phyloP scores from a whole-genome alignment of 2,888 invertebrate genomes.

The Nineta flava region DNA sequence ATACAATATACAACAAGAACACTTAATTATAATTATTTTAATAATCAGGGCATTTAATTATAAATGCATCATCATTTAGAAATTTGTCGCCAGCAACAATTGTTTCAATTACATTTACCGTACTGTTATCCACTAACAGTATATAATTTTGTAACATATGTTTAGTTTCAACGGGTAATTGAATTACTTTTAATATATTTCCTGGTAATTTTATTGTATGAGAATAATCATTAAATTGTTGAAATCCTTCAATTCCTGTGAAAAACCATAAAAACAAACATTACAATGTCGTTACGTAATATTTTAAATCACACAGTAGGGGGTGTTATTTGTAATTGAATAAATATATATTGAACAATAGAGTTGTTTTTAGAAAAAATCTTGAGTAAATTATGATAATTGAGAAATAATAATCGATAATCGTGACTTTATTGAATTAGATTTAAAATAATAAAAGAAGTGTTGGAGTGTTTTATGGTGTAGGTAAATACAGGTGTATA shows the following conservation, averaged over 20 bases:
- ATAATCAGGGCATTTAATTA: slow-evolving; percentile 4
- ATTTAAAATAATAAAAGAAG: too few species aligned
- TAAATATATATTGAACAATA: too few species aligned
- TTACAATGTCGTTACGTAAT: background rate
- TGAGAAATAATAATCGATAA: background rate
- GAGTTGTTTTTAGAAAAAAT: background rate
- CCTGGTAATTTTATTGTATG: slow-evolving; percentile 21
- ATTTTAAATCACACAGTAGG: too few species aligned
- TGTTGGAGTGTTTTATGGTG: background rate
- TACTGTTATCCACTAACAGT: slow-evolving; percentile 23
- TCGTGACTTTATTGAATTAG: background rate
- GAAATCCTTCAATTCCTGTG: slow-evolving; percentile 30
- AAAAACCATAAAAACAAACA: slow-evolving; percentile 4
- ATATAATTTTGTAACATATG: slow-evolving; percentile 20
- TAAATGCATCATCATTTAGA: slow-evolving; percentile 14
- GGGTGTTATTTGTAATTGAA: too few species aligned
- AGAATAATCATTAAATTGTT: slow-evolving; percentile 15
- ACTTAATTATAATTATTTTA: slow-evolving; percentile 2
- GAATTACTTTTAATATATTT: slow-evolving; percentile 22
- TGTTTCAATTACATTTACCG: slow-evolving; percentile 26
- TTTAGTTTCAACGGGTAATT: slow-evolving; percentile 16
- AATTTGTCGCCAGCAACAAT: slow-evolving; percentile 29
- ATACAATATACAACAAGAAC: slow-evolving; percentile 1
- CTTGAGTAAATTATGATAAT: background rate
- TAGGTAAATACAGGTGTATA: background rate